Conservation (phyloP, 2,888 invertebrate genomes). For the Smittia aterrima region DNA sequence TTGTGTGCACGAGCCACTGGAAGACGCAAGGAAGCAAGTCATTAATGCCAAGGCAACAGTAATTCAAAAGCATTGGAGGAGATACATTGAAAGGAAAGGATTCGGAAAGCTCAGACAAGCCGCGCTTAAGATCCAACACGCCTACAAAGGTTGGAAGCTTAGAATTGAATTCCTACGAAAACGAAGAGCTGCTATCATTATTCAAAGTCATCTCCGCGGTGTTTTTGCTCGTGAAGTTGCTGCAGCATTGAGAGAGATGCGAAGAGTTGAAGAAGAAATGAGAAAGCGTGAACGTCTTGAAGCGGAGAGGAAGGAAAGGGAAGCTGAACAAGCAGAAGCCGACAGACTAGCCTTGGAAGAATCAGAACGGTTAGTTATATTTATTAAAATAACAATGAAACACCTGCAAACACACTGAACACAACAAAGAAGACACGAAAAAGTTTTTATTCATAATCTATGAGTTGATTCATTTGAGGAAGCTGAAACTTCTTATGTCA, state of each 20-base stretch:
- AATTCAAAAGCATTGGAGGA: conserved; percentile 76
- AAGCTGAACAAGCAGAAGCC: conserved; percentile 56
- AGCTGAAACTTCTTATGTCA: background rate
- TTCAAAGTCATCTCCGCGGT: conserved; percentile 82
- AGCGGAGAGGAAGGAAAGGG: conserved; percentile 65
- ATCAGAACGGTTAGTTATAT: conserved; percentile 59
- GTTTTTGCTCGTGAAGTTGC: conserved; percentile 83
- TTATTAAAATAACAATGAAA: background rate
- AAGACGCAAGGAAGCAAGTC: conserved; percentile 71
- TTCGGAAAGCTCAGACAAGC: conserved; percentile 67
- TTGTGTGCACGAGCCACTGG: conserved; percentile 79
- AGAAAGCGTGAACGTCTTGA: conserved; percentile 70
- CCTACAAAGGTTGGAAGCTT: conserved; percentile 81
- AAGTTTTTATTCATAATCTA: background rate
- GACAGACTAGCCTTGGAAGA: conserved; percentile 62
- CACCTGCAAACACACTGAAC: background rate
- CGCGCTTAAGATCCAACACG: conserved; percentile 74
- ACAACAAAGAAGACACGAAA: background rate
- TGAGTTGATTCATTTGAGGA: background rate
- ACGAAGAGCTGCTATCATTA: conserved; percentile 79
- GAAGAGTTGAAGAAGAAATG: conserved; percentile 82
- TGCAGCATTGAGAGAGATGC: conserved; percentile 81
- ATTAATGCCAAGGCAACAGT: conserved; percentile 67
- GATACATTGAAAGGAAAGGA: conserved; percentile 63
- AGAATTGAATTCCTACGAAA: conserved; percentile 76